Evolutionary conservation across 2,888 invertebrate genomes (phyloP), one percentile per base, ranked within the genome.

Genomic region (Megastigmus dorsalis): DNA sequence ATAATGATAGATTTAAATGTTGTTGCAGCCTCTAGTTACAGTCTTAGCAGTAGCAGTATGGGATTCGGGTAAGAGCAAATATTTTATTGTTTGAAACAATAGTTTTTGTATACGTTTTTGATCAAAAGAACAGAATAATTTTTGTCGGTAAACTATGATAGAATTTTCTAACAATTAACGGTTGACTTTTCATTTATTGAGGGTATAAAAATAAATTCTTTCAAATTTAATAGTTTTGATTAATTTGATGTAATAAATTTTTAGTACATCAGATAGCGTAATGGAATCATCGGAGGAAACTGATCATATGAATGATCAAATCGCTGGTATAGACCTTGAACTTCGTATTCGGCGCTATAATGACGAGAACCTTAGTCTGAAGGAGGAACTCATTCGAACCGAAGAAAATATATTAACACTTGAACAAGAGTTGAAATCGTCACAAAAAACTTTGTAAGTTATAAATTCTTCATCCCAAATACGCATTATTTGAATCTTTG

Each of bases 351-450:
- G 79, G 43, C 78, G 77, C 26, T 80, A 75, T 57, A 80, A 80
- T 60, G 81, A 82, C 55, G 81, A 83, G 26, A 82, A 78, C 28
- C 45, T 76, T 6, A 62, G 38, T 60, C 67, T 83, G 5, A 79
- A 77, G 23, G 82, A 82, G 36, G 81, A 82, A 43, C 67, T 82
- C 38, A 45, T 67, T 9, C 74, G 74, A 13, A 36, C 78, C 10
- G 81, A 83, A 52, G 82, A 83, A 26, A 66, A 74, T 7, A 75
- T 76, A n/a, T 4, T n/a, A 41, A 23, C 33, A 10, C 73, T 69
- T 26, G 67, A 68, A 26, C 15, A 43, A 26, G 36, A 60, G 13
- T 18, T 50, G 6, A 74, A 55, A 36, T 23, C n/a, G 9, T 43
- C 28, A n/a, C 15, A 62, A 67, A 62, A 7, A 7, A 20, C 66